Evolutionary conservation across 2,113 vertebrate genomes (phyloP).

Genomic region (Nipponia nippon): DNA sequence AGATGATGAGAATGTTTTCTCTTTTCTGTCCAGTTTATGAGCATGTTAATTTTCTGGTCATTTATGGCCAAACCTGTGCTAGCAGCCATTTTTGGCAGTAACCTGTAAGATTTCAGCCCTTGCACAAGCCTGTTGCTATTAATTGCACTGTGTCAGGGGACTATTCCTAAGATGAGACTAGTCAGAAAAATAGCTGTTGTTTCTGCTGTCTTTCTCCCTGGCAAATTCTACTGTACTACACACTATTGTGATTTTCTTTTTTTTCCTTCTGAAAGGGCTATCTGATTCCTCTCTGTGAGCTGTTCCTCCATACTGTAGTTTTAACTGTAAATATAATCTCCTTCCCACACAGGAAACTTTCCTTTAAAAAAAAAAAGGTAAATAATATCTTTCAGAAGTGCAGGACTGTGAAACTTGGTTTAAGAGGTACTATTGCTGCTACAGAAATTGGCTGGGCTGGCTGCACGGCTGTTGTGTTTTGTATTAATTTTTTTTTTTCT

Average conservation of each 20-base stretch:
- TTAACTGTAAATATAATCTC: slow-evolving; percentile 42
- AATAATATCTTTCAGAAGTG: background rate
- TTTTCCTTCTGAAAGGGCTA: background rate
- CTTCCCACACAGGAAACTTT: background rate
- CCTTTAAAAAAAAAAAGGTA: background rate
- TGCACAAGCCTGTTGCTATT: background rate
- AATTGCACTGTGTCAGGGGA: background rate
- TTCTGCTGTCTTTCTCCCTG: background rate
- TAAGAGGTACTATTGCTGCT: background rate
- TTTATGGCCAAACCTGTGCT: background rate
- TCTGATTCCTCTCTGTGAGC: background rate
- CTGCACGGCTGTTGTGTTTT: accelerated
- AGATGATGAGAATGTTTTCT: background rate
- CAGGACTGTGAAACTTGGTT: background rate
- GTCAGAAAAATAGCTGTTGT: background rate
- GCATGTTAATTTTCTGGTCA: background rate
- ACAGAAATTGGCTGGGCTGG: background rate
- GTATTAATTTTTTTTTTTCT: background rate
- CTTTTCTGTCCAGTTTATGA: background rate
- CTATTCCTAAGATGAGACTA: background rate
- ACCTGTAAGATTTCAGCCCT: background rate
- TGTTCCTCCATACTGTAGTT: background rate
- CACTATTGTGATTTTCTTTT: background rate
- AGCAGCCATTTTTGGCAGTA: background rate
- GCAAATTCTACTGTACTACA: background rate